These are phyloP conservation scores for Oscheius sp. DNA, from an alignment of 2,888 invertebrate genomes.

Conservation along the genomic window DNA sequence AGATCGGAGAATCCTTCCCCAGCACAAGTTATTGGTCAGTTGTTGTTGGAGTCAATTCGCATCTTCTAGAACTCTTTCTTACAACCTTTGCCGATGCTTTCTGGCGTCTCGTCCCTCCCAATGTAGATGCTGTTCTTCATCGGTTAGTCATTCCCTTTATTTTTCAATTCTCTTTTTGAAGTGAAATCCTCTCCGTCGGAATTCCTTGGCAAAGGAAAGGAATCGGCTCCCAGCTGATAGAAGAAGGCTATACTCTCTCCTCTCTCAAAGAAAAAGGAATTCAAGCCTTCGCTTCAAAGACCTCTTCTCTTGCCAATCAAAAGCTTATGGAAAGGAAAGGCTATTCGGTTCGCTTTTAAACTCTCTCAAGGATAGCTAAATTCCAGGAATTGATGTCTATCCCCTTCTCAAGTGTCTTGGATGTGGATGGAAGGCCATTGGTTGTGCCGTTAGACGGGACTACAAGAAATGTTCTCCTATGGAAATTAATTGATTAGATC, in stretches of 20 bases:
- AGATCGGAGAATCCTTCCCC: neutral
- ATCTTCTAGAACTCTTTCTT: slow-evolving; percentile 9
- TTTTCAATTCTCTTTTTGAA: neutral
- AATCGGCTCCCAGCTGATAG: neutral
- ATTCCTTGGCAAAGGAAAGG: slow-evolving; percentile 12
- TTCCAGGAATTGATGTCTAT: slow-evolving; percentile 22
- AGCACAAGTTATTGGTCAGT: neutral
- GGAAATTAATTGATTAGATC: too few species aligned
- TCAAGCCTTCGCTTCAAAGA: slow-evolving; percentile 15
- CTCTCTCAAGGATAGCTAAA: too few species aligned
- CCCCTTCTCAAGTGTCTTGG: slow-evolving; percentile 3
- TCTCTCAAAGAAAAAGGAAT: slow-evolving; percentile 2
- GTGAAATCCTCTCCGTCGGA: slow-evolving; percentile 18
- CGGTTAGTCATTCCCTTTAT: neutral
- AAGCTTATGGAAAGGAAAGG: slow-evolving; percentile 16
- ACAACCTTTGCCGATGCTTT: slow-evolving; percentile 4
- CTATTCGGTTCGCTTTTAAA: too few species aligned
- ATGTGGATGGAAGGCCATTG: slow-evolving; percentile 1
- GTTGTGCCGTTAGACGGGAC: slow-evolving; percentile 17
- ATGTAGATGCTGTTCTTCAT: slow-evolving; percentile 17
- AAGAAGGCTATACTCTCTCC: neutral
- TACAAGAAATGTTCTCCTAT: slow-evolving; percentile 3
- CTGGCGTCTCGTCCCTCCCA: slow-evolving; percentile 1
- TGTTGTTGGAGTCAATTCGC: too few species aligned
- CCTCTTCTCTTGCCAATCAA: slow-evolving; percentile 24